Percentiles rank a stretch among this genome's conserved stretches.
Conservation (phyloP, 2,888 invertebrate species). For the Lepidocyrtinus sp. region DNA sequence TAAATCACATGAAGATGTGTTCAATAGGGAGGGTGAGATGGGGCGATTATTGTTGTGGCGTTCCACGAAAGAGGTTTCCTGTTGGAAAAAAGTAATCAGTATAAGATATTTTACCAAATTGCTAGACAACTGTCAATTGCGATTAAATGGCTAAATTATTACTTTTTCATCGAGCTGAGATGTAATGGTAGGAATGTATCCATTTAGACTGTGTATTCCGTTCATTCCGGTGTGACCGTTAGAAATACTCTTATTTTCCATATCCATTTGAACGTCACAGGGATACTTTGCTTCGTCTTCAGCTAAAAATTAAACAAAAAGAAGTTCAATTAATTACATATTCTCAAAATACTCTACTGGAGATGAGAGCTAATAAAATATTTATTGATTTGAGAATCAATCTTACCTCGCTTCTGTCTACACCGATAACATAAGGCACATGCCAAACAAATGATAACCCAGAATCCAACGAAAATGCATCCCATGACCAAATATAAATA, state of each 20-base stretch:
- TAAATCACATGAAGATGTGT: constrained; percentile 63
- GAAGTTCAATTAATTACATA: background rate
- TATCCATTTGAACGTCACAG: constrained; percentile 65
- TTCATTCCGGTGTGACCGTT: constrained; percentile 64
- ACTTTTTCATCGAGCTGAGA: constrained; percentile 70
- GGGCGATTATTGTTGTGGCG: constrained; percentile 78
- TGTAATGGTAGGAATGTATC: constrained; percentile 69
- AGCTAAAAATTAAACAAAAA: constrained; percentile 51
- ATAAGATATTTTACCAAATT: background rate
- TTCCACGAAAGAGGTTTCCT: constrained; percentile 80
- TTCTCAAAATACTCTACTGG: background rate
- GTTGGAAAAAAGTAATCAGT: background rate
- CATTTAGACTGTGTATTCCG: constrained; percentile 63
- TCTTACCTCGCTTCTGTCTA: constrained; percentile 68
- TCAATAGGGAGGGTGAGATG: constrained; percentile 69
- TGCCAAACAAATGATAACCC: constrained; percentile 72
- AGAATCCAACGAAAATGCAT: constrained; percentile 75
- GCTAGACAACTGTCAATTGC: background rate
- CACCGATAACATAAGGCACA: constrained; percentile 69
- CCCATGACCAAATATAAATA: constrained; percentile 77
- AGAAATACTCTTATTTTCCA: constrained; percentile 66
- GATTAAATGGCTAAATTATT: constrained; percentile 13
- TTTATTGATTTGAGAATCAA: background rate
- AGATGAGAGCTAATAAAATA: background rate
- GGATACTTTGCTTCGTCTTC: constrained; percentile 70